Evolutionary conservation across 2,113 vertebrate species (phyloP).

Genomic region (Terrapene triunguis): DNA sequence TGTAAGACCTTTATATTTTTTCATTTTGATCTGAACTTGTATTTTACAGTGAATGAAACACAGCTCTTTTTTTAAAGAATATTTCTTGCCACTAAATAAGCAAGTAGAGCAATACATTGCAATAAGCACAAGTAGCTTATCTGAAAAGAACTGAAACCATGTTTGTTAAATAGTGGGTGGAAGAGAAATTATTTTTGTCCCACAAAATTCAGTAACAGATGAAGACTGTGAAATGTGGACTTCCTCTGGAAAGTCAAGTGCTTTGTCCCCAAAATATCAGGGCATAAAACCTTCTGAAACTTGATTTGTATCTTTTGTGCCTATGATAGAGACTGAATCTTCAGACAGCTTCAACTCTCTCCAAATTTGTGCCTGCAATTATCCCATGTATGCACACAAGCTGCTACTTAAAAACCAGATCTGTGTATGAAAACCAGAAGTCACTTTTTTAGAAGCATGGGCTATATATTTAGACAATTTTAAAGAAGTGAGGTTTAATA

Average conservation of each 20-base stretch:
- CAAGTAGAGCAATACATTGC: constrained; percentile 35
- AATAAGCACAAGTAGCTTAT: constrained; percentile 9
- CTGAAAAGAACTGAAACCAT: constrained; percentile 64
- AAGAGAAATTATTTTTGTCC: constrained; percentile 70
- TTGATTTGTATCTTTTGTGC: background rate
- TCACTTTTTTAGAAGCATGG: background rate
- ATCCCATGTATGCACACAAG: background rate
- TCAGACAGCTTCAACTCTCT: background rate
- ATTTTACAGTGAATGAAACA: constrained; percentile 25
- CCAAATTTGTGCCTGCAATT: background rate
- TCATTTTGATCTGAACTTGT: background rate
- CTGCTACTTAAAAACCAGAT: background rate
- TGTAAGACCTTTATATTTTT: background rate
- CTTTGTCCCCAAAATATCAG: constrained; percentile 37
- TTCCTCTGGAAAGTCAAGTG: constrained; percentile 70
- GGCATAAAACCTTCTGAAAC: constrained; percentile 36
- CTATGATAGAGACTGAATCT: background rate
- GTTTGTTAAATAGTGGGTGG: constrained; percentile 62
- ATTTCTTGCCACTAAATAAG: background rate
- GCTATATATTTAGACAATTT: background rate
- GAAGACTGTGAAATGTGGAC: constrained; percentile 61
- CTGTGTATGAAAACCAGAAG: constrained; percentile 7
- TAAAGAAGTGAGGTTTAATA: background rate
- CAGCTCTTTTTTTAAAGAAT: background rate
- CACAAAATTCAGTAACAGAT: constrained; percentile 65